Percentiles rank a stretch among this genome's conserved stretches.
phyloP scores from a whole-genome alignment of 2,797 vertebrate species.

The Atherinosoma microstoma region DNA sequence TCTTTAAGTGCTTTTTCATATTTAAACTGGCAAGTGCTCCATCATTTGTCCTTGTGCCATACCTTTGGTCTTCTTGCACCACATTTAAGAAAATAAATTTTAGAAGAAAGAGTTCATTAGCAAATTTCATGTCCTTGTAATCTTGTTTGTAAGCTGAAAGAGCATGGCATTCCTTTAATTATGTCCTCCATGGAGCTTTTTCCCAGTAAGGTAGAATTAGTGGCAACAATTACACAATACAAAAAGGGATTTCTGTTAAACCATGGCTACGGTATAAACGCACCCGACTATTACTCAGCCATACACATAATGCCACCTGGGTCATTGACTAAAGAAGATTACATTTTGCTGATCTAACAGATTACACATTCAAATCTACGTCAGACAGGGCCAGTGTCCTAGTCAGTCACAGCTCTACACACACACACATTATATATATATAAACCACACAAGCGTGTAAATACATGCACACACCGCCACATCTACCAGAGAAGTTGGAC shows the following conservation, averaged over 20 bases:
- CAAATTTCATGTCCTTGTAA: background rate
- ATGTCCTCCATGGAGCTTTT: background rate
- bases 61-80: background rate
- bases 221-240: slow-evolving; percentile 1
- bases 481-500: background rate
- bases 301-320: slow-evolving; percentile 44
- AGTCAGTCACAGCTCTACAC: slow-evolving; percentile 24
- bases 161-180: background rate
- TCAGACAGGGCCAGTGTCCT: slow-evolving; percentile 36
- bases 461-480: background rate
- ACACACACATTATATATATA: background rate
- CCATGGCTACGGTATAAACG: slow-evolving; percentile 2
- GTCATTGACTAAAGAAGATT: slow-evolving; percentile 79
- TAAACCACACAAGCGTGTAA: background rate
- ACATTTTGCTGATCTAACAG: slow-evolving; percentile 81
- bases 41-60: background rate
- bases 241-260: slow-evolving; percentile 29
- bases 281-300: slow-evolving; percentile 17
- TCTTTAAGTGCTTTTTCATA: background rate
- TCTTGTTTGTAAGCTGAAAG: background rate
- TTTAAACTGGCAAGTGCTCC: background rate
- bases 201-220: background rate
- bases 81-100: background rate
- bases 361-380: slow-evolving; percentile 70
- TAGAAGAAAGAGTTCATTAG: background rate